Evolutionary conservation across 1,140 invertebrate species (phyloP), one percentile per base, ranked within the genome.

Genomic region (Drosophila tani): DNA sequence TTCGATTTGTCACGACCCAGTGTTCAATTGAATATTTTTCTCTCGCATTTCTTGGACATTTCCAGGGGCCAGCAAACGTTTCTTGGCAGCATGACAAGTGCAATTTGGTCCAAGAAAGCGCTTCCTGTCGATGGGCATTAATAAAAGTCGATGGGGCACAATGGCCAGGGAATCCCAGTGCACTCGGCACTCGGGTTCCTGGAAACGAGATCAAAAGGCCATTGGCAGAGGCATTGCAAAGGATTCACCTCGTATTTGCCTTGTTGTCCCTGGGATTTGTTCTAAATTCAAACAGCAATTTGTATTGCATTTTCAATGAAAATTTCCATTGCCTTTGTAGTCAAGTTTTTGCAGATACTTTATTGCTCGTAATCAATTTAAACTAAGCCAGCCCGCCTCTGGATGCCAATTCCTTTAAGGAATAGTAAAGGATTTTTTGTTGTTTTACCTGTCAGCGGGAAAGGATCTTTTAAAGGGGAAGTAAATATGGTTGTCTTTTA

Each of bases 61-160:
- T 38, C 35, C 32, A 35, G 32, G 1, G 32, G 32, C 32, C 8
- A 35, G 32, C 7, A 7, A 57, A 57, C 15, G 35, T 17, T 57
- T 63, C 57, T 66, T 53, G 59, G 65, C 71, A 80, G 59, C 77
- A 81, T 87, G 84, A 87, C 84, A 87, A 87, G 84, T 87, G 81
- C 62, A 87, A 87, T 88, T 88, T 75, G 63, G 11, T 35, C 53
- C 64, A 67, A 81, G 73, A 88, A 87, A 90, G 77, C 85, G 70
- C 78, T 88, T 87, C 84, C 84, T 87, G 84, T 87, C 32, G 43
- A 9, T 15, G 41, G 73, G 74, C 74, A 78, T 78, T 69, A 69
- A 78, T 77, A 78, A 62, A 69, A 55, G 75, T 78, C 74, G 49
- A 78, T 50, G 49, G 32, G 32, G n/a, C 29, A 49, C 41, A 73